phyloP scores from a whole-genome alignment of 2,888 invertebrate species.

The Pteria penguin region DNA sequence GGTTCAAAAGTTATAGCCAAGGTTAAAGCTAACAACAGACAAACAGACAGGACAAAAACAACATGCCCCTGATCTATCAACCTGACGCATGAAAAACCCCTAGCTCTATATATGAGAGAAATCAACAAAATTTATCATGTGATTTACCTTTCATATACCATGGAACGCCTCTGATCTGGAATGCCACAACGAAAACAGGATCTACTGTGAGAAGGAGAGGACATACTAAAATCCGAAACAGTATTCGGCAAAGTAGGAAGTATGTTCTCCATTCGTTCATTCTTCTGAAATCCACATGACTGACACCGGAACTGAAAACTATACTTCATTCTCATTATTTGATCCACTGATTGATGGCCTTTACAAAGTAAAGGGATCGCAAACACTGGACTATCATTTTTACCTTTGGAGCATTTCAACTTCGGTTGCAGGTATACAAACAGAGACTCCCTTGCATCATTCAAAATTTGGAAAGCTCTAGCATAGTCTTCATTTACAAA shows the following conservation, averaged over 20 bases:
- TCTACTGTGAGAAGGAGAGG: constrained; percentile 61
- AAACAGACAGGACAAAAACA: no score
- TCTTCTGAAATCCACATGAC: constrained; percentile 61
- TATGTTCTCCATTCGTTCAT: constrained; percentile 58
- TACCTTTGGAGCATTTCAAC: constrained; percentile 73
- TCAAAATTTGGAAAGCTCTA: constrained; percentile 57
- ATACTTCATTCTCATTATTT: constrained; percentile 67
- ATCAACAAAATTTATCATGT: no score
- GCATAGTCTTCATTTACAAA: constrained; percentile 19
- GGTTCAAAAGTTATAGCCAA: no score
- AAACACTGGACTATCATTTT: constrained; percentile 76
- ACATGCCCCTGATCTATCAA: no score
- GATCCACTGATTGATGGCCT: constrained; percentile 58
- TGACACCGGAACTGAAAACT: constrained; percentile 60
- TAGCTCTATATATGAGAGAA: no score
- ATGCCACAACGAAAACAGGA: constrained; percentile 72
- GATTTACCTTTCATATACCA: constrained; percentile 71
- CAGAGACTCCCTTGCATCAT: constrained; percentile 67
- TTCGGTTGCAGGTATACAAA: constrained; percentile 70
- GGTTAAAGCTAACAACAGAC: no score
- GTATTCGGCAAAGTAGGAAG: constrained; percentile 73
- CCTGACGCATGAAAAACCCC: no score
- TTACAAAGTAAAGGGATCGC: constrained; percentile 71
- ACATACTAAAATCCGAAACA: constrained; percentile 66
- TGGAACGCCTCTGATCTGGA: constrained; percentile 65